Percentiles rank a stretch among this genome's conserved stretches.
Conservation (phyloP, 2,888 invertebrate species). For the Hedya salicella region DNA sequence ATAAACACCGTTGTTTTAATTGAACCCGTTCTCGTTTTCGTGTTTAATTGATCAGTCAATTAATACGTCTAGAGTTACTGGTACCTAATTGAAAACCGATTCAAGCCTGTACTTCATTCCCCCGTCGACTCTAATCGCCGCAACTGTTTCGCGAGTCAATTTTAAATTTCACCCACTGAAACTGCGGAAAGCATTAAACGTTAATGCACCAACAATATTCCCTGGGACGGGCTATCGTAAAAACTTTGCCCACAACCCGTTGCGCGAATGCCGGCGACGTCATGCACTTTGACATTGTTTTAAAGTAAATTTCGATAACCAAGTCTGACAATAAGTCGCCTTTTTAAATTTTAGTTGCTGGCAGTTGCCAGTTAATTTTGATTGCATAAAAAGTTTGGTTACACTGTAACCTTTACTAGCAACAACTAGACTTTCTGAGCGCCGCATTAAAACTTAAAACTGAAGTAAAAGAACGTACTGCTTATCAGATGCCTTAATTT, state of each 20-base stretch:
- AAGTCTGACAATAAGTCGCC: constrained; percentile 52
- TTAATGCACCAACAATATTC: constrained; percentile 81
- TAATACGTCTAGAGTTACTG: constrained; percentile 29
- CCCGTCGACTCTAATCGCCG: constrained; percentile 68
- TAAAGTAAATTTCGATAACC: constrained; percentile 78
- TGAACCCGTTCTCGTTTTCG: constrained; percentile 4
- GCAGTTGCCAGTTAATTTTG: neutral
- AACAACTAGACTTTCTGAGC: no score
- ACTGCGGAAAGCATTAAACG: constrained; percentile 73
- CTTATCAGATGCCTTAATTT: neutral
- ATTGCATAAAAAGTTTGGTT: neutral
- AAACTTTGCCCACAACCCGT: constrained; percentile 75
- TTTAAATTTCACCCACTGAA: constrained; percentile 72
- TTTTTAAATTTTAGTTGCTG: constrained; percentile 26
- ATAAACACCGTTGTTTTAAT: neutral
- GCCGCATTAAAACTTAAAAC: no score
- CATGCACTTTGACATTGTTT: constrained; percentile 77
- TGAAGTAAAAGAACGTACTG: no score
- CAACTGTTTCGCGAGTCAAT: constrained; percentile 71
- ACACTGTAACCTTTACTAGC: no score
- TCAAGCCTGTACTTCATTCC: constrained; percentile 54
- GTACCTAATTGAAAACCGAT: constrained; percentile 36
- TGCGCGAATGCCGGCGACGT: constrained; percentile 61
- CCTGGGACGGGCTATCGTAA: constrained; percentile 72
- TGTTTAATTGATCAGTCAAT: constrained; percentile 41